Conservation (phyloP, 2,797 vertebrate genomes). For the Columba guinea region DNA sequence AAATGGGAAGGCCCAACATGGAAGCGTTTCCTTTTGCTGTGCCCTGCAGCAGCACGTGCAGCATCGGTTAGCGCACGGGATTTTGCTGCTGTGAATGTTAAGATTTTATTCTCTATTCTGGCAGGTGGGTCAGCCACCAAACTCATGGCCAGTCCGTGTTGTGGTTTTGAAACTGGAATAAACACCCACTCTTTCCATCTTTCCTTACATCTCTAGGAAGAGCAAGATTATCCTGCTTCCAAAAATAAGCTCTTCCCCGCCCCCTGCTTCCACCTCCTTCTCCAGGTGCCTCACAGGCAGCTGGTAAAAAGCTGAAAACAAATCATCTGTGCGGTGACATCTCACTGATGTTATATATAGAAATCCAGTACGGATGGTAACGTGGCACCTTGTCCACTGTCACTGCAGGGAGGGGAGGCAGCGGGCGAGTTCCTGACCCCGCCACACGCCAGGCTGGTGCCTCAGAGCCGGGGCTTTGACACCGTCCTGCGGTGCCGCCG, state of each 20-base stretch:
- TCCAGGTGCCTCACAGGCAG: constrained; percentile 26
- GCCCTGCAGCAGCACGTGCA: not conserved
- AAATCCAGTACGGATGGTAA: not conserved
- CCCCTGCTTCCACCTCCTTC: not conserved
- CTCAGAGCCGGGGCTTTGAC: not conserved
- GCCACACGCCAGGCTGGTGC: not conserved
- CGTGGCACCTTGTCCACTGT: not conserved
- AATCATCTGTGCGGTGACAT: not conserved
- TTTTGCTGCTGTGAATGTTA: not conserved
- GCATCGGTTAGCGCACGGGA: fast-evolving
- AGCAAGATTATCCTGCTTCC: constrained; percentile 30
- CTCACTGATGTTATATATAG: not conserved
- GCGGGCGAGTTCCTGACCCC: constrained; percentile 42
- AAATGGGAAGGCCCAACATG: not conserved
- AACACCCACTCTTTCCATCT: not conserved
- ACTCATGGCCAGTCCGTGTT: not conserved
- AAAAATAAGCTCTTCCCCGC: constrained; percentile 29
- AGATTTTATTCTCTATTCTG: not conserved
- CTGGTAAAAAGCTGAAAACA: not conserved
- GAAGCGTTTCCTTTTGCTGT: not conserved
- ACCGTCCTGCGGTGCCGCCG: not conserved
- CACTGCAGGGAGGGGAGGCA: constrained; percentile 67
- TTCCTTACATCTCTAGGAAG: not conserved
- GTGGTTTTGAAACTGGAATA: not conserved
- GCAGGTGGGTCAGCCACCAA: not conserved